These are phyloP conservation scores for Actias luna DNA, from an alignment of 2,888 invertebrate genomes.

Conservation along the genomic window DNA sequence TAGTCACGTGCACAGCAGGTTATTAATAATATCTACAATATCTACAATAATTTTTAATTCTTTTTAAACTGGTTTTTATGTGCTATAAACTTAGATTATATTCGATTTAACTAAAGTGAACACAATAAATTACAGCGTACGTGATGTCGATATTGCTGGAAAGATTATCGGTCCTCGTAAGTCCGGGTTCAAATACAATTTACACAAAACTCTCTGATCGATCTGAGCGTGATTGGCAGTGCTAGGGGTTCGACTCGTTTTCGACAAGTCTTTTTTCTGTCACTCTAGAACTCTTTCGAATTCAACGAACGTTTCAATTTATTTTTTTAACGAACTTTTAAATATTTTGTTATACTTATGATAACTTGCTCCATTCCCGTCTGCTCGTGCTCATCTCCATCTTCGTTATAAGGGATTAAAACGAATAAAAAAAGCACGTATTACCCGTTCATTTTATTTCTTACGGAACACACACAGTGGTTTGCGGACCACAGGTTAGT, in stretches of 20 bases:
- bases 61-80: not conserved
- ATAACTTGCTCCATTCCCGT: no score
- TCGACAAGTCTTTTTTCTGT: constrained; percentile 24
- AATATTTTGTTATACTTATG: no score
- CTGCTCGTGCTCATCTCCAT: no score
- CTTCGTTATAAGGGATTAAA: no score
- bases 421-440: no score
- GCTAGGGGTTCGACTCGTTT: constrained; percentile 31
- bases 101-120: not conserved
- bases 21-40: not conserved
- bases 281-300: constrained; percentile 23
- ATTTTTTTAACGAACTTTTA: no score
- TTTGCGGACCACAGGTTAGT: no score
- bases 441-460: no score
- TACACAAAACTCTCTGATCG: constrained; percentile 58
- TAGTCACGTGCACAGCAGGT: no score
- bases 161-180: constrained; percentile 60
- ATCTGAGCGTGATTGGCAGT: constrained; percentile 60
- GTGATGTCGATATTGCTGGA: constrained; percentile 53
- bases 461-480: no score
- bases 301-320: no score
- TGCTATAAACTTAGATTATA: not conserved
- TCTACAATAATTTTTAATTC: no score
- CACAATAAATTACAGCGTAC: constrained; percentile 33
- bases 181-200: constrained; percentile 60